Evolutionary conservation across 2,888 invertebrate species (phyloP), one percentile per base, ranked within the genome.

Genomic region (Pandemis heparana): DNA sequence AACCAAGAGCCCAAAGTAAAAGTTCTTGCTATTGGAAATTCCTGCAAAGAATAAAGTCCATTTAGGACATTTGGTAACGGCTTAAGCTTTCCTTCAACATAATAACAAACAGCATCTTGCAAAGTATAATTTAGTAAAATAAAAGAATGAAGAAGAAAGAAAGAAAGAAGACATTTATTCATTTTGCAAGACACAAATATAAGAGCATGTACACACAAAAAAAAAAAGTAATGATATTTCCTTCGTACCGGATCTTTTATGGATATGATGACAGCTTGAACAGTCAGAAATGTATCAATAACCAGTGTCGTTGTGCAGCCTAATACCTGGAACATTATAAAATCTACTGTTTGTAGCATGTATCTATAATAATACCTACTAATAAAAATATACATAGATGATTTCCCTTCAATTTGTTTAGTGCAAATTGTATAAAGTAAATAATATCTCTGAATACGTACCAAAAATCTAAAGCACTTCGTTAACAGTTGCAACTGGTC

Each of bases 261-360:
- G 23, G 85, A 85, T 62, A 85, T 80, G 8, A 88, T 85, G 18
- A 86, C 78, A 5, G 83, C 77, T 77, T 89, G 87, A 6, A 89
- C 87, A 10, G 84, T 80, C 6, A 87, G 77, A 62, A 90, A 86
- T 23, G 89, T 83, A 6, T 86, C 86, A 16, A 84, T 12, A 87
- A 14, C 3, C 84, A 83, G 32, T 2, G 85, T 83, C 18, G 78
- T 73, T 10, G 83, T 72, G 46, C 77, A 80, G 16, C 79, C 71
- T 7, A 82, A 76, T 3, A 86, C 32, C 89, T 89, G 80, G 59
- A 84, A 82, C 56, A 48, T 69, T 76, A 32, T 32, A 39, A 12
- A 32, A 32, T 0, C n/a, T 7, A 48, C 8, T 6, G n/a, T n/a
- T 5, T 32, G 23, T 10, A 32, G 23, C 23, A 48, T 48, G 43